Conservation (phyloP, 2,113 vertebrate genomes). For the Accipiter cooperii region DNA sequence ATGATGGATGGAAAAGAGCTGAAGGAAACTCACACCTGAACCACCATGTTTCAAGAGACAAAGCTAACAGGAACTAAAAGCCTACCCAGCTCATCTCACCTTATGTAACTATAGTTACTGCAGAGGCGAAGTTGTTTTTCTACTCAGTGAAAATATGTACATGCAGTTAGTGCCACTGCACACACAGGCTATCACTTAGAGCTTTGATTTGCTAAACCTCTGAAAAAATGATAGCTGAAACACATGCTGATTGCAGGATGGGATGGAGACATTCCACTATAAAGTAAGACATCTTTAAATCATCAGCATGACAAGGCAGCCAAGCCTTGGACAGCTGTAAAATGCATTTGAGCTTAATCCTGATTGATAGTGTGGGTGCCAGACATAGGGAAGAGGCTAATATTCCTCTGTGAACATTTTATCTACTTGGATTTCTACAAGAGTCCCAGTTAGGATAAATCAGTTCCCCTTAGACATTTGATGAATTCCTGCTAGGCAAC, state of each 20-base stretch:
- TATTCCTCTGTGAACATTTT: background rate
- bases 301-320: background rate
- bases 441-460: background rate
- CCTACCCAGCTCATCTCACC: background rate
- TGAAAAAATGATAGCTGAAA: background rate
- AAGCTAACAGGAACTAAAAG: background rate
- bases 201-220: background rate
- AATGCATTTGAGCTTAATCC: background rate
- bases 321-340: background rate
- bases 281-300: background rate
- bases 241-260: background rate
- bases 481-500: conserved; percentile 16
- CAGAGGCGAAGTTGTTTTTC: background rate
- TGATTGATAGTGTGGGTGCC: background rate
- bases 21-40: background rate
- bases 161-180: background rate
- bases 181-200: background rate
- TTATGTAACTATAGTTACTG: background rate
- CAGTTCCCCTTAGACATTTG: background rate
- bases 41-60: background rate
- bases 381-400: background rate
- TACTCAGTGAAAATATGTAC: background rate
- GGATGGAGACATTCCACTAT: background rate
- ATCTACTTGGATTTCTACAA: background rate
- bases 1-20: background rate